phyloP scores from a whole-genome alignment of 2,113 vertebrate genomes.

The Tachysurus fulvidraco region DNA sequence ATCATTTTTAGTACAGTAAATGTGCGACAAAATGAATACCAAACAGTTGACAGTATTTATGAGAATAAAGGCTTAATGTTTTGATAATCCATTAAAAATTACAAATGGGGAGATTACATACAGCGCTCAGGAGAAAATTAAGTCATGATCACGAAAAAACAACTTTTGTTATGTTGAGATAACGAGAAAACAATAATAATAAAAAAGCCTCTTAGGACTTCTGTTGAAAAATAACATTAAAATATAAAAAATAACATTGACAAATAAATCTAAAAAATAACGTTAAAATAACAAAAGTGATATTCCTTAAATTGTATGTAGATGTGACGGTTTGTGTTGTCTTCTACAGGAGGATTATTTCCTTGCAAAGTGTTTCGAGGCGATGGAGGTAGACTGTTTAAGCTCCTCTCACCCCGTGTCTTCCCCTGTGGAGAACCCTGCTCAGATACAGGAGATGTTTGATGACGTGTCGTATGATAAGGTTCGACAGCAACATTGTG shows the following conservation, averaged over 20 bases:
- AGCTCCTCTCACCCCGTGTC: constrained; percentile 89
- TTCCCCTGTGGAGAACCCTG: constrained; percentile 81
- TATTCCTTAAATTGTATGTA: not conserved
- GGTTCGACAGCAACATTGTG: constrained; percentile 63
- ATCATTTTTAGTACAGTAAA: not conserved
- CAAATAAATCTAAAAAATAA: too few relatives aligned
- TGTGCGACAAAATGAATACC: not conserved
- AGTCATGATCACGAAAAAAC: too few relatives aligned
- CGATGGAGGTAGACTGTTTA: constrained; percentile 86
- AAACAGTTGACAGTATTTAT: too few relatives aligned
- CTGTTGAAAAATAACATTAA: not conserved
- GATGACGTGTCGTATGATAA: constrained; percentile 90
- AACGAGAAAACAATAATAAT: too few relatives aligned
- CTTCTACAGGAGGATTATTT: constrained; percentile 80
- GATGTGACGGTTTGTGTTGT: not conserved
- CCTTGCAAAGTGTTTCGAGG: constrained; percentile 82
- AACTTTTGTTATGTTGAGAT: too few relatives aligned
- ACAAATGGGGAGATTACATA: too few relatives aligned
- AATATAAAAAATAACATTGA: too few relatives aligned
- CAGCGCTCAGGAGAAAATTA: too few relatives aligned
- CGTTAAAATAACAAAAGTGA: not conserved
- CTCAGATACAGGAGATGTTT: constrained; percentile 91
- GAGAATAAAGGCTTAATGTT: too few relatives aligned
- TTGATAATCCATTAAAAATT: too few relatives aligned
- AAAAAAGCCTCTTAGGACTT: too few relatives aligned